Percentiles rank a stretch among this genome's conserved stretches.
Evolutionary conservation across 1,140 invertebrate species (phyloP).

Genomic region (Wasmannia auropunctata): DNA sequence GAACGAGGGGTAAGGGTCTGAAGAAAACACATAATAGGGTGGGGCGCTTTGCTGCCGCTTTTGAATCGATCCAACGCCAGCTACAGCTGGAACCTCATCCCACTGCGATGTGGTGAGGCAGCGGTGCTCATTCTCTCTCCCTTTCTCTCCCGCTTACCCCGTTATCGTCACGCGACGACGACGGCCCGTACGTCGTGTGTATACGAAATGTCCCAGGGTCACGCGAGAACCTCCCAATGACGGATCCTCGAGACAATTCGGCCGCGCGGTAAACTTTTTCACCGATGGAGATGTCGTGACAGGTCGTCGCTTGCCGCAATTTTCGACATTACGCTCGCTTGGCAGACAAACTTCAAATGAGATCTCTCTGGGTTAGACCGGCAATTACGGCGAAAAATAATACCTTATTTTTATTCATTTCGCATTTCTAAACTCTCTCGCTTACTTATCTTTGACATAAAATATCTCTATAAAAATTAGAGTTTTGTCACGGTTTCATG

Average conservation of each 20-base stretch:
- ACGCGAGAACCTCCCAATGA: neutral
- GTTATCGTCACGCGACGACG: neutral
- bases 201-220: neutral
- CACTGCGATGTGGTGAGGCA: slow-evolving; percentile 72
- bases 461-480: neutral
- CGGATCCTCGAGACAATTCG: slow-evolving; percentile 1
- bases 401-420: neutral
- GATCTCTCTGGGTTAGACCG: neutral
- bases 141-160: neutral
- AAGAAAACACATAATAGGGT: slow-evolving; percentile 83
- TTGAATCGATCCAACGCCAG: slow-evolving; percentile 83
- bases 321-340: neutral
- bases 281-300: neutral
- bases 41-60: slow-evolving; percentile 82
- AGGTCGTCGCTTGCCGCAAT: neutral
- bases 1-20: slow-evolving; percentile 72
- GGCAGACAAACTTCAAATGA: neutral
- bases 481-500: neutral
- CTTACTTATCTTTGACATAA: neutral
- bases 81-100: slow-evolving; percentile 80
- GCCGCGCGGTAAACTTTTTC: neutral
- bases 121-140: slow-evolving; percentile 77
- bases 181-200: neutral
- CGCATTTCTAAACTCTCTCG: neutral
- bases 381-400: neutral